Percentiles rank a stretch among this genome's conserved stretches.
Conservation (phyloP, 2,113 vertebrate species). For the Trematocara unimaculatum region DNA sequence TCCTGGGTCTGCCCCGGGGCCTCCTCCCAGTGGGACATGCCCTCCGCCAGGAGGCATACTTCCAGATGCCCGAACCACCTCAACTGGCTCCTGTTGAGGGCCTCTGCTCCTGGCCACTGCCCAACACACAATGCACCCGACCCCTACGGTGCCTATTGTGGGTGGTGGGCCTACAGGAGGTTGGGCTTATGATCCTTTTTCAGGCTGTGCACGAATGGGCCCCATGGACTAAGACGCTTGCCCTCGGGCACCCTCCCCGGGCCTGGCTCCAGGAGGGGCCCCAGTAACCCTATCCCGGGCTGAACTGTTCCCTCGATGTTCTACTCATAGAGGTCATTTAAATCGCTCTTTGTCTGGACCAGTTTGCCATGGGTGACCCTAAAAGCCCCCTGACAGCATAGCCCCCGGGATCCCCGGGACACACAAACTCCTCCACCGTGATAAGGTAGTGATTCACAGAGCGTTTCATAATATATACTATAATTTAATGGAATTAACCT, state of each 20-base stretch:
- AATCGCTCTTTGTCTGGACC: background rate
- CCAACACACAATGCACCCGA: background rate
- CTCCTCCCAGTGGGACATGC: background rate
- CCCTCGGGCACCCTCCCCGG: background rate
- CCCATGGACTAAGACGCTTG: background rate
- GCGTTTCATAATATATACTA: background rate
- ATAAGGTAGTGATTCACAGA: background rate
- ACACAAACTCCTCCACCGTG: background rate
- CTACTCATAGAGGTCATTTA: background rate
- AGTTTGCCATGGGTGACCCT: background rate
- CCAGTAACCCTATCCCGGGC: background rate
- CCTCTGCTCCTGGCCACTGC: background rate
- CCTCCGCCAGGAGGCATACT: background rate
- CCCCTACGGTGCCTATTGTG: background rate
- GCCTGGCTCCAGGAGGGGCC: background rate
- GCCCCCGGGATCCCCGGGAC: background rate
- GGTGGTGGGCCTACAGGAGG: background rate
- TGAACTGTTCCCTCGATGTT: background rate
- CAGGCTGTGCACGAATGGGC: background rate
- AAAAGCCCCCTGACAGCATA: background rate
- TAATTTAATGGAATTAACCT: background rate
- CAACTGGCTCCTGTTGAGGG: background rate
- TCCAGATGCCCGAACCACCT: background rate
- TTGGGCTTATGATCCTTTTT: background rate
- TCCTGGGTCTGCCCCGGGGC: background rate